Conservation (phyloP, 2,888 invertebrate genomes). For the Parapristionchus giblindavisi region DNA sequence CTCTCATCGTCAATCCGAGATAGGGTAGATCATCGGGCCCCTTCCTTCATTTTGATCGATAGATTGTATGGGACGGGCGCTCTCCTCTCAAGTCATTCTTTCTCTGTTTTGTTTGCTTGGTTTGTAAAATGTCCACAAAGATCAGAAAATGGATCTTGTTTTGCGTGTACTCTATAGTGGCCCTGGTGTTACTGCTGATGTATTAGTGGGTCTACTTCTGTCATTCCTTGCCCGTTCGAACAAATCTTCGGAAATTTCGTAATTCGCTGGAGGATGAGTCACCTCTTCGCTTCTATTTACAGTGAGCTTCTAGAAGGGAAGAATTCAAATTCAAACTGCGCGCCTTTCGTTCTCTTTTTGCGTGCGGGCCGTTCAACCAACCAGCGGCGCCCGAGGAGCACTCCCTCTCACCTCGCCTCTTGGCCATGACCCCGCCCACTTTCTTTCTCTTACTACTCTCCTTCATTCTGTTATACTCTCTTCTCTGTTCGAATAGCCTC, state of each 20-base stretch:
- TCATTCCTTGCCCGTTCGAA: too few relatives aligned
- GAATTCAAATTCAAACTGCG: slow-evolving; percentile 25
- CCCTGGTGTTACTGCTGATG: too few relatives aligned
- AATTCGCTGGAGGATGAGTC: not conserved
- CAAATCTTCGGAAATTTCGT: slow-evolving; percentile 5
- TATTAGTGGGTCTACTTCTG: too few relatives aligned
- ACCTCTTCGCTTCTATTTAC: not conserved
- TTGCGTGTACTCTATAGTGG: too few relatives aligned
- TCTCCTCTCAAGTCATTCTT: too few relatives aligned
- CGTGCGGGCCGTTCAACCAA: slow-evolving; percentile 26
- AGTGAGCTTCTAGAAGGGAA: slow-evolving; percentile 2
- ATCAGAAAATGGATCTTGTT: too few relatives aligned
- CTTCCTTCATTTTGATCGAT: too few relatives aligned
- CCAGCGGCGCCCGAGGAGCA: slow-evolving; percentile 24
- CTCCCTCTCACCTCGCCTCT: slow-evolving; percentile 24
- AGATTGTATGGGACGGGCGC: too few relatives aligned
- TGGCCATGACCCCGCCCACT: slow-evolving; percentile 5
- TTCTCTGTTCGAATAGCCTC: not conserved
- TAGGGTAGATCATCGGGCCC: too few relatives aligned
- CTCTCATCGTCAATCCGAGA: too few relatives aligned
- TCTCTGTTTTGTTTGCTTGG: too few relatives aligned
- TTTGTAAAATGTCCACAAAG: too few relatives aligned
- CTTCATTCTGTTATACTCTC: slow-evolving; percentile 12
- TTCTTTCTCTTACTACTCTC: slow-evolving; percentile 16
- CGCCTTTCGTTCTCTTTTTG: slow-evolving; percentile 18